Evolutionary conservation across 2,888 invertebrate species (phyloP).

Genomic region (Neoitamus cyanurus): DNA sequence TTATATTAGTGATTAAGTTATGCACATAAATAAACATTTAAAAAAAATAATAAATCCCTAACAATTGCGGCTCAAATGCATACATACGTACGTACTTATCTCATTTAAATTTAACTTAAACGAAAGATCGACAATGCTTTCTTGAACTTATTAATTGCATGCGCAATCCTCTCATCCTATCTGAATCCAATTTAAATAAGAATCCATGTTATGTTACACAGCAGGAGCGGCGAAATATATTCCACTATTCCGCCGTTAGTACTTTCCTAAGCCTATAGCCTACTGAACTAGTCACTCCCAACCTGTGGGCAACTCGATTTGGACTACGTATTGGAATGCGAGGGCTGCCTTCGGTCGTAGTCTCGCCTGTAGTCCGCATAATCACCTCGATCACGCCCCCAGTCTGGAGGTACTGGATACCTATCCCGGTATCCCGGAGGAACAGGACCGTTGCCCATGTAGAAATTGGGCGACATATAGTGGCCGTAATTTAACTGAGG

Average conservation of each 20-base stretch:
- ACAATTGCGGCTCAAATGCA: conserved; percentile 33
- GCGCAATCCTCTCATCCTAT: background rate
- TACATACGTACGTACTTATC: conserved; percentile 28
- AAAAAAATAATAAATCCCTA: conserved; percentile 25
- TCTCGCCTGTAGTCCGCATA: conserved; percentile 71
- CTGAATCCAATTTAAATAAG: conserved; percentile 20
- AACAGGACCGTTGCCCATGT: conserved; percentile 66
- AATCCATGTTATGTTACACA: background rate
- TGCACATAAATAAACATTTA: conserved; percentile 43
- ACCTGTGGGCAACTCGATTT: background rate
- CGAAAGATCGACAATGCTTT: conserved; percentile 26
- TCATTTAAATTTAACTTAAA: conserved; percentile 19
- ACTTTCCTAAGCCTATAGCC: background rate
- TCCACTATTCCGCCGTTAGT: background rate
- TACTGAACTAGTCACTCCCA: conserved; percentile 19
- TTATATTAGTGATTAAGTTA: conserved; percentile 35
- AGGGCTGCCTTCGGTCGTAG: conserved; percentile 75
- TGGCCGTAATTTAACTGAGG: conserved; percentile 60
- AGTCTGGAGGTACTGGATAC: conserved; percentile 62
- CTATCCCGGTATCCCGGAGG: conserved; percentile 68
- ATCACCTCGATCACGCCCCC: conserved; percentile 66
- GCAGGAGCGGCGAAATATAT: background rate
- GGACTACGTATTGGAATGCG: conserved; percentile 57
- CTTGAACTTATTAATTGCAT: background rate
- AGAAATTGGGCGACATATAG: conserved; percentile 65